Evolutionary conservation across 2,888 invertebrate species (phyloP).

Genomic region (Perithous albicinctus): DNA sequence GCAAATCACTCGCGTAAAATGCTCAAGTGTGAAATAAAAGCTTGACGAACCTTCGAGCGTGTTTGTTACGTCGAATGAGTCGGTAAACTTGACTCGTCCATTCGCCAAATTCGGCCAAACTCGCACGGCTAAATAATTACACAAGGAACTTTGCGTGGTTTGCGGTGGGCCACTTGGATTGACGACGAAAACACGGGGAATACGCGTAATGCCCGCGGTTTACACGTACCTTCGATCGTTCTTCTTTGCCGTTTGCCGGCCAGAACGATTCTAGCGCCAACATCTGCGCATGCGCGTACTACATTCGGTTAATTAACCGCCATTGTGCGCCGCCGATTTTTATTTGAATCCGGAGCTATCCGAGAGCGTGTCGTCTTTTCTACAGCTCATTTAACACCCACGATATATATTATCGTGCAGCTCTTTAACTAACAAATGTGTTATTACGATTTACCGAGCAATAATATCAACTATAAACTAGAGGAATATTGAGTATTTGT

Average conservation of each 20-base stretch:
- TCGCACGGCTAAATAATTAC: not conserved
- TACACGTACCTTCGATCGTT: not conserved
- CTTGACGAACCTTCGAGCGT: constrained; percentile 54
- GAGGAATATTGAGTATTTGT: too few species aligned
- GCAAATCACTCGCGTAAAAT: constrained; percentile 69
- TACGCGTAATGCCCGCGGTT: constrained; percentile 37
- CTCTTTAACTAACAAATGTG: too few species aligned
- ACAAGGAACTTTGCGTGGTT: not conserved
- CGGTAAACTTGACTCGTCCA: constrained; percentile 36
- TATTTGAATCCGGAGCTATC: too few species aligned
- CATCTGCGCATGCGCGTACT: not conserved
- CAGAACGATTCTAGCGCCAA: not conserved
- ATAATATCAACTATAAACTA: too few species aligned
- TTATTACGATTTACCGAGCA: too few species aligned
- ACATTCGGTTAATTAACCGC: too few species aligned
- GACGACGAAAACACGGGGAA: constrained; percentile 15
- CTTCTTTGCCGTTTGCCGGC: constrained; percentile 4
- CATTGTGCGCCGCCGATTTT: too few species aligned
- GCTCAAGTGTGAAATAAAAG: not conserved
- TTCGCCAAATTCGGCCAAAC: constrained; percentile 20
- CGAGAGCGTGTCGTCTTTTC: too few species aligned
- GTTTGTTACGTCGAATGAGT: constrained; percentile 40
- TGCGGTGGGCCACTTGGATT: not conserved
- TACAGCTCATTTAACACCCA: too few species aligned
- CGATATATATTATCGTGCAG: too few species aligned